Evolutionary conservation across 2,888 invertebrate genomes (phyloP), one percentile per base, ranked within the genome.

Genomic region (Pedicia rivosa): DNA sequence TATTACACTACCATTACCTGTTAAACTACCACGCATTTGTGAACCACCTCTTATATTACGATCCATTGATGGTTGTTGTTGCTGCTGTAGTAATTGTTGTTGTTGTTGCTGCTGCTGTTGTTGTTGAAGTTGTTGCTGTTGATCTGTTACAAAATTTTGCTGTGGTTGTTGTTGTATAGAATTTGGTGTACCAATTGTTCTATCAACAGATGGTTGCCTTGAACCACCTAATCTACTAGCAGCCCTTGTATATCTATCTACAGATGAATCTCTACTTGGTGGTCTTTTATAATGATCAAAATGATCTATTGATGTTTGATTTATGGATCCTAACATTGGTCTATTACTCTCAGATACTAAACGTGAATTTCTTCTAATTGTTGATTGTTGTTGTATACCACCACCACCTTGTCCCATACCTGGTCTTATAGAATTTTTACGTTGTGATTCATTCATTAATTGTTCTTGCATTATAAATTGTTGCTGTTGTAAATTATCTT

Each of bases 201-300:
- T 72, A 53, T 87, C 82, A 37, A 84, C 74, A 12, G 84, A 83
- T 22, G 83, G 70, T 53, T 83, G 83, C 40, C 86, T 69, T 2
- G 83, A 83, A 22, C 63, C 58, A 47, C 67, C 68, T 44, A 74
- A 55, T 40, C 74, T 63, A 45, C 72, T 72, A 35, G 74, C 68
- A 16, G 81, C 77, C 42, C 79, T 67, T 5, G 78, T 73, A 53
- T 79, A 83, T 42, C 81, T 70, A 63, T 87, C 87, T 31, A 84
- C 81, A 47, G 86, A 86, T 42, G 80, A 77, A 56, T 87, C 86
- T 54, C 87, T 68, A 64, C 87, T 87, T 2, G 87, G 86, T 36
- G 88, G 86, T 56, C 84, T 69, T 60, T 87, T 86, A 60, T 94
- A 94, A 56, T 94, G 92, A 60, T 92, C 92, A 56, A 90, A 87